phyloP scores from a whole-genome alignment of 2,797 vertebrate genomes.

The Scomberomorus guttatus region DNA sequence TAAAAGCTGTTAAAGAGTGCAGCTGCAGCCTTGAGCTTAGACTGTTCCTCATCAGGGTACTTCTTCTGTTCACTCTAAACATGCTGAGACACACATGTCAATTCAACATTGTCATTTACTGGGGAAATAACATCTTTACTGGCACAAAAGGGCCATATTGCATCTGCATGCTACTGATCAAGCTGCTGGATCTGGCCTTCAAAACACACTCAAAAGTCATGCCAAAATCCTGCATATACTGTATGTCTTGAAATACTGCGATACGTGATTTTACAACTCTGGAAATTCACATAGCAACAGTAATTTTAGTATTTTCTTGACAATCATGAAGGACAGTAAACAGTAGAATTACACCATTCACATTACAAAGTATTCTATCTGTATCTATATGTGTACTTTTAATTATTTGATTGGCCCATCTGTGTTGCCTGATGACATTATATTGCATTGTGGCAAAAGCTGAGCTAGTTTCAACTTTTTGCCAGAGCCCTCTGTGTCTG shows the following conservation, averaged over 20 bases:
- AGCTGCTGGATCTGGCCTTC: not conserved
- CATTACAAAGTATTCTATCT: not conserved
- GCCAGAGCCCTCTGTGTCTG: not conserved
- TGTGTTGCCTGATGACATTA: not conserved
- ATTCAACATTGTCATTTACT: conserved; percentile 29
- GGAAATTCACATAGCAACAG: too few species aligned
- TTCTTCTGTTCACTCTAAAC: conserved; percentile 49
- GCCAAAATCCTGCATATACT: too few species aligned
- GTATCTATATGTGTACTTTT: not conserved
- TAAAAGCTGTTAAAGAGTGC: conserved; percentile 59
- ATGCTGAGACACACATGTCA: conserved; percentile 47
- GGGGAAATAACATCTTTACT: conserved; percentile 29
- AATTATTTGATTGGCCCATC: not conserved
- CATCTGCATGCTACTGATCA: not conserved
- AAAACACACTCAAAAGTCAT: not conserved
- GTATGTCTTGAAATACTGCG: not conserved
- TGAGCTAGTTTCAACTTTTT: not conserved
- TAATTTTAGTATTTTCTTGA: too few species aligned
- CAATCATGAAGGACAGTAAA: not conserved
- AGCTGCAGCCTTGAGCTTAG: conserved; percentile 66
- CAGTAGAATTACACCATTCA: not conserved
- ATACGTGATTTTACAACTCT: not conserved
- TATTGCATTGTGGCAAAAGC: not conserved
- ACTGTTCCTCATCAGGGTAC: conserved; percentile 56
- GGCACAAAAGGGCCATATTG: not conserved